Evolutionary conservation across 2,113 vertebrate genomes (phyloP).

Genomic region (Spea bombifrons): DNA sequence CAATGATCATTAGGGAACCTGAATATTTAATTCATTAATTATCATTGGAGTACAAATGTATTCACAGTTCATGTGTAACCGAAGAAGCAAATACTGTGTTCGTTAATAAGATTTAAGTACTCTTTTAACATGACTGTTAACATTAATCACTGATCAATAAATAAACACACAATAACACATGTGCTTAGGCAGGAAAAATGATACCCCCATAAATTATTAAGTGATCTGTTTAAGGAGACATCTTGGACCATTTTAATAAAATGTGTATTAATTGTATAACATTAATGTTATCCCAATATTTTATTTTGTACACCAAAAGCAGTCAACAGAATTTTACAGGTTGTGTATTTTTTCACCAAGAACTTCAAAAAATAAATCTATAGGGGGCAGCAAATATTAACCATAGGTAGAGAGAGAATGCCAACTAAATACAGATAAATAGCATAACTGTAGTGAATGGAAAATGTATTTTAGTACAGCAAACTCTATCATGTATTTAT

Average conservation of each 20-base stretch:
- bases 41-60: neutral
- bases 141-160: constrained; percentile 12
- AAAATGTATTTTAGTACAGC: too few relatives aligned
- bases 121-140: neutral
- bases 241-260: too few relatives aligned
- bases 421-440: neutral
- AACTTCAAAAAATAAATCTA: constrained; percentile 59
- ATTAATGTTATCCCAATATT: too few relatives aligned
- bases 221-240: too few relatives aligned
- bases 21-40: constrained; percentile 9
- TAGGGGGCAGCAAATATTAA: constrained; percentile 78
- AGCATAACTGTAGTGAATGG: neutral
- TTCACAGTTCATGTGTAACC: constrained; percentile 11
- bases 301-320: neutral
- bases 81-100: neutral
- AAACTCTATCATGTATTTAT: too few relatives aligned
- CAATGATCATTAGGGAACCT: constrained; percentile 9
- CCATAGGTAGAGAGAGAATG: constrained; percentile 27
- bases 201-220: too few relatives aligned
- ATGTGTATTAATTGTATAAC: too few relatives aligned
- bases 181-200: too few relatives aligned
- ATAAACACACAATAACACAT: neutral
- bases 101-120: constrained; percentile 22
- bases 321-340: neutral
- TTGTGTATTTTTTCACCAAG: neutral